Evolutionary conservation across 2,113 vertebrate species (phyloP).

Genomic region (Chionodraco myersi): DNA sequence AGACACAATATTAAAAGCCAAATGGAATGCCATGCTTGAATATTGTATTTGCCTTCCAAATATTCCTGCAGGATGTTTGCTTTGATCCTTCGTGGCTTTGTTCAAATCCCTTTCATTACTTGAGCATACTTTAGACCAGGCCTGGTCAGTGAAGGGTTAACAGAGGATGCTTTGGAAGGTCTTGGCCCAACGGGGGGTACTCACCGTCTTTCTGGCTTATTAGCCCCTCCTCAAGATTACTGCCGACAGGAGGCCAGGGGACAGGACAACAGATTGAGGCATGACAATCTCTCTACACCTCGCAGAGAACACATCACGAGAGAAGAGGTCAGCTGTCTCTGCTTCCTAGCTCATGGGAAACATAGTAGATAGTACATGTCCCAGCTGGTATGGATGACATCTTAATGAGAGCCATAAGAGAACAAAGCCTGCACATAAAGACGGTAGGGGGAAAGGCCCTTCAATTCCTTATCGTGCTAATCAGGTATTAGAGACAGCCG

Average conservation of each 20-base stretch:
- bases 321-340: slow-evolving; percentile 31
- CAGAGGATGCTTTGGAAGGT: slow-evolving; percentile 46
- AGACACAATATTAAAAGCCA: slow-evolving; percentile 61
- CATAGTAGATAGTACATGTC: not conserved
- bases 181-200: slow-evolving; percentile 29
- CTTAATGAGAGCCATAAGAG: slow-evolving; percentile 8
- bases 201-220: slow-evolving; percentile 57
- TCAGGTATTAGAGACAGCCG: slow-evolving; percentile 48
- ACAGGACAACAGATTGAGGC: slow-evolving; percentile 42
- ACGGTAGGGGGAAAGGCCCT: slow-evolving; percentile 14
- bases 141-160: slow-evolving; percentile 59
- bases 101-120: slow-evolving; percentile 77
- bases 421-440: slow-evolving; percentile 6
- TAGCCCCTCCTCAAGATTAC: slow-evolving; percentile 68
- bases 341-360: slow-evolving; percentile 10
- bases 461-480: slow-evolving; percentile 59
- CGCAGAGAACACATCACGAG: slow-evolving; percentile 59
- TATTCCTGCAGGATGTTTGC: slow-evolving; percentile 57
- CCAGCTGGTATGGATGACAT: not conserved
- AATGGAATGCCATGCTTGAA: slow-evolving; percentile 56
- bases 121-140: slow-evolving; percentile 55
- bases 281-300: slow-evolving; percentile 42
- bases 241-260: slow-evolving; percentile 37
- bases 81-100: slow-evolving; percentile 54
- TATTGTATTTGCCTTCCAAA: slow-evolving; percentile 54